These are phyloP conservation scores for Mus pahari DNA, from an alignment of 2,113 vertebrate species.

Conservation along the genomic window DNA sequence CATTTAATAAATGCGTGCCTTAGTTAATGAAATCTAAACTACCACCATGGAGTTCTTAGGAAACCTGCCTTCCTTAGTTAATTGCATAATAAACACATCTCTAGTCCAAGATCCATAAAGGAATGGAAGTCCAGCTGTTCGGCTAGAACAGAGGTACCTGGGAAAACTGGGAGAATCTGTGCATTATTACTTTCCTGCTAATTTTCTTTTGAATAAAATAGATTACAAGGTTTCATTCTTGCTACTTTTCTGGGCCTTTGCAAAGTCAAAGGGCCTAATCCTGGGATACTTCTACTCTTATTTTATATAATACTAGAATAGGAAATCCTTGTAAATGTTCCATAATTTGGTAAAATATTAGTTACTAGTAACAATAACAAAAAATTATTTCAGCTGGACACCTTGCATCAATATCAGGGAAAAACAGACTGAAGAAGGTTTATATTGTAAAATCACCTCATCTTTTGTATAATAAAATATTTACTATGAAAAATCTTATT, in stretches of 20 bases:
- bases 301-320: no score
- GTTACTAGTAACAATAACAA: no score
- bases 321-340: no score
- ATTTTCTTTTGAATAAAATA: slow-evolving; percentile 42
- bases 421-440: slow-evolving; percentile 51
- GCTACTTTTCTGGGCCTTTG: no score
- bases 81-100: slow-evolving; percentile 51
- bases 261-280: no score
- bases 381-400: no score
- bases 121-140: slow-evolving; percentile 11
- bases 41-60: slow-evolving; percentile 33
- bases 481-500: slow-evolving; percentile 69
- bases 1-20: slow-evolving; percentile 50
- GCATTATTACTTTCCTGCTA: not conserved
- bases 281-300: no score
- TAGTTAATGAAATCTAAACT: slow-evolving; percentile 46
- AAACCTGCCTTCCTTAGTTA: slow-evolving; percentile 18
- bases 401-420: not conserved
- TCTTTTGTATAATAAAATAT: slow-evolving; percentile 70
- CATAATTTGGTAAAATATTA: no score
- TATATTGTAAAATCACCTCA: slow-evolving; percentile 51
- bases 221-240: slow-evolving; percentile 22
- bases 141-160: not conserved
- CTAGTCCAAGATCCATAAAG: slow-evolving; percentile 6
- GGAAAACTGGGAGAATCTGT: not conserved